A percentile compares a stretch with the other conserved stretches of the same genome.
Conservation (phyloP, 2,113 vertebrate genomes). For the Psammodynastes pulverulentus region DNA sequence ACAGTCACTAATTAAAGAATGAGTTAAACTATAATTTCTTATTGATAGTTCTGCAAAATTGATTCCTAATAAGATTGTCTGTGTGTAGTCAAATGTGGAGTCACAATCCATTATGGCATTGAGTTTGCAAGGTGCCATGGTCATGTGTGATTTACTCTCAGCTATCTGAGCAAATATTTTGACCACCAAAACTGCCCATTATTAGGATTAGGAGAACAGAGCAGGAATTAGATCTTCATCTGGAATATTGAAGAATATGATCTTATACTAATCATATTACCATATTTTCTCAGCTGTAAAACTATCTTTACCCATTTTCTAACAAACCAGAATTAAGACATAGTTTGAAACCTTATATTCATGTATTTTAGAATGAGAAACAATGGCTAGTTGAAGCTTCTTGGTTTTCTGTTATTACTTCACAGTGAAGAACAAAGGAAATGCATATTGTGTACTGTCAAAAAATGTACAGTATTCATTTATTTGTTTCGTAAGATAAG, state of each 20-base stretch:
- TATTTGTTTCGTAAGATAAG: not conserved
- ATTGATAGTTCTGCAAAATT: not conserved
- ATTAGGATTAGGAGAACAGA: not conserved
- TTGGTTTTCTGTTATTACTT: not conserved
- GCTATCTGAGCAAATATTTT: not conserved
- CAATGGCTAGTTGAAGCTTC: not conserved
- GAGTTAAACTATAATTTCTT: not conserved
- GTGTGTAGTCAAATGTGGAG: not conserved
- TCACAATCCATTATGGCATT: not conserved
- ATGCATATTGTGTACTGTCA: not conserved
- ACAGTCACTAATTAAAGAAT: not conserved
- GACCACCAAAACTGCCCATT: not conserved
- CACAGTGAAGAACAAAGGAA: not conserved
- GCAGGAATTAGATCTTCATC: not conserved
- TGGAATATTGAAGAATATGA: not conserved
- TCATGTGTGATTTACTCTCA: not conserved
- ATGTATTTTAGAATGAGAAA: not conserved
- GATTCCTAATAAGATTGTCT: not conserved
- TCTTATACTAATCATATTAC: not conserved
- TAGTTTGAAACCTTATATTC: not conserved
- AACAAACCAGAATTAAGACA: not conserved
- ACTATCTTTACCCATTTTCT: not conserved
- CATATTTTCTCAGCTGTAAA: not conserved
- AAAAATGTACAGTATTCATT: not conserved
- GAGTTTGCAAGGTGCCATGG: not conserved